Conservation (phyloP, 2,113 vertebrate genomes). For the Empidonax traillii region DNA sequence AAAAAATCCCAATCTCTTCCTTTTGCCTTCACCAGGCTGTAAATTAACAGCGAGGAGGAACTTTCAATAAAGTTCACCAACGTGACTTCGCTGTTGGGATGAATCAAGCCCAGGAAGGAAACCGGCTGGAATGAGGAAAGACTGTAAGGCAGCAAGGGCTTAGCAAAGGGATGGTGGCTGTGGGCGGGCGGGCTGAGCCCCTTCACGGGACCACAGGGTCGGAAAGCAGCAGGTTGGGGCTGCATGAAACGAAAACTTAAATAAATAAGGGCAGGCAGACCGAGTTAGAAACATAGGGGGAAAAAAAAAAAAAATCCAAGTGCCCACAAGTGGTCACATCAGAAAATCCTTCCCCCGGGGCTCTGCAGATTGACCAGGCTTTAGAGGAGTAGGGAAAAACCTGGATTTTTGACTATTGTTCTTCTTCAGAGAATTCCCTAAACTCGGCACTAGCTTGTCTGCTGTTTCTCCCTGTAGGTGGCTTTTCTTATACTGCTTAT, state of each 20-base stretch:
- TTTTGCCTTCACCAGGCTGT: slow-evolving; percentile 10
- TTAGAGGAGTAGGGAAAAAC: neutral
- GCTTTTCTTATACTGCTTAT: neutral
- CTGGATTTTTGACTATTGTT: neutral
- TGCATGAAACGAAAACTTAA: neutral
- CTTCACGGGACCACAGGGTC: neutral
- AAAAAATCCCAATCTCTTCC: neutral
- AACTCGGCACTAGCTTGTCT: neutral
- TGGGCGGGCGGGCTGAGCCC: neutral
- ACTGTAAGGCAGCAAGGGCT: neutral
- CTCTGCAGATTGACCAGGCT: neutral
- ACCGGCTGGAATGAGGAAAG: neutral
- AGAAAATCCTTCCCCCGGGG: neutral
- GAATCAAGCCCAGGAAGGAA: slow-evolving; percentile 3
- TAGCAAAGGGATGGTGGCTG: neutral
- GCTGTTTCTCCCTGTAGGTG: neutral
- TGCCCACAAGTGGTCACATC: neutral
- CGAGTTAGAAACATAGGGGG: accelerated
- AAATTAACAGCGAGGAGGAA: slow-evolving; percentile 5
- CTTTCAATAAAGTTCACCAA: neutral
- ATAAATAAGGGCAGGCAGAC: neutral
- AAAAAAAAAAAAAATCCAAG: neutral
- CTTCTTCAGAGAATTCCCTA: neutral
- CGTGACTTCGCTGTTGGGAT: neutral
- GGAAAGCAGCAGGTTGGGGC: neutral